These are phyloP conservation scores for Zygaena filipendulae DNA, from an alignment of 2,888 invertebrate genomes.

Conservation along the genomic window DNA sequence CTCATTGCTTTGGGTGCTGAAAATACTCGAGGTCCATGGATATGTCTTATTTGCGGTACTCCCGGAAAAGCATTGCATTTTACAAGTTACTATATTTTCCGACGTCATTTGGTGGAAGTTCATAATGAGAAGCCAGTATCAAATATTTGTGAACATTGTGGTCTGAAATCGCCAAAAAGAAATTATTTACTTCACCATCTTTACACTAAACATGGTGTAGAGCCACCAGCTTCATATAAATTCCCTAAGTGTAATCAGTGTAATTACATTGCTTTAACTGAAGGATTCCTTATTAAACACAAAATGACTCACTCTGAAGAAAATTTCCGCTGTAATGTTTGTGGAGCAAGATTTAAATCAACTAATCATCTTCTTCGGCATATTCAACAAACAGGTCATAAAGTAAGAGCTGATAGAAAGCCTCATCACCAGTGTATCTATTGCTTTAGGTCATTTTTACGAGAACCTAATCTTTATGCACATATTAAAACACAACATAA, in stretches of 20 bases:
- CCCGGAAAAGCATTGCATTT: constrained; percentile 76
- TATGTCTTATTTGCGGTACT: constrained; percentile 80
- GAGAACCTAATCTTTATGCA: constrained; percentile 75
- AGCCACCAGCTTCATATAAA: constrained; percentile 74
- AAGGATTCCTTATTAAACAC: constrained; percentile 76
- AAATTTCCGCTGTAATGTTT: constrained; percentile 65
- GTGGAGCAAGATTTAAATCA: constrained; percentile 60
- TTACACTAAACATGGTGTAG: constrained; percentile 81
- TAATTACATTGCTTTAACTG: constrained; percentile 79
- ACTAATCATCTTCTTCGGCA: constrained; percentile 51
- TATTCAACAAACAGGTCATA: constrained; percentile 69
- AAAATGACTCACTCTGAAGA: constrained; percentile 70
- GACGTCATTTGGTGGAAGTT: constrained; percentile 83
- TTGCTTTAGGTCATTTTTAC: constrained; percentile 78
- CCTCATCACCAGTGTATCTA: constrained; percentile 73
- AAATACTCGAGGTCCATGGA: constrained; percentile 80
- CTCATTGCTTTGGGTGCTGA: constrained; percentile 71
- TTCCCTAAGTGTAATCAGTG: constrained; percentile 86
- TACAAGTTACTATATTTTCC: constrained; percentile 80
- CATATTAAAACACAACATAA: constrained; percentile 77
- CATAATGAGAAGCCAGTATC: constrained; percentile 83
- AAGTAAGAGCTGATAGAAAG: constrained; percentile 46
- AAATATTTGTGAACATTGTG: constrained; percentile 86
- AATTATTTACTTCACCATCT: constrained; percentile 82
- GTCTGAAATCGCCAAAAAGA: constrained; percentile 77